Evolutionary conservation across 2,888 invertebrate genomes (phyloP).

Genomic region (Epirrhoe alternata): DNA sequence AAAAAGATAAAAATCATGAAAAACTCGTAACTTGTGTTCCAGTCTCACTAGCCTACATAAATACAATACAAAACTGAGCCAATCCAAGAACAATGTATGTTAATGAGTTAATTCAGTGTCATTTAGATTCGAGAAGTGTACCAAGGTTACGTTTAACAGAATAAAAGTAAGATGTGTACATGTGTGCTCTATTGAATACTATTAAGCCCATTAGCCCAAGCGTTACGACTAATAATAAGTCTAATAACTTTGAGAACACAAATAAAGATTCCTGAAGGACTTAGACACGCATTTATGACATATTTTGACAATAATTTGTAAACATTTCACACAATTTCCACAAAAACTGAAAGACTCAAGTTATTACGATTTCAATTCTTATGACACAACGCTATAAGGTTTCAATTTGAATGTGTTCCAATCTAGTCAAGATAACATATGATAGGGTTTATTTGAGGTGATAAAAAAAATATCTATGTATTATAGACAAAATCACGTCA

Average conservation of each 20-base stretch:
- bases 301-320: too few species aligned
- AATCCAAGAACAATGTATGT: background rate
- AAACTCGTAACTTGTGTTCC: too few species aligned
- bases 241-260: too few species aligned
- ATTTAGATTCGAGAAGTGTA: background rate
- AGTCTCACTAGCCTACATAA: too few species aligned
- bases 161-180: background rate
- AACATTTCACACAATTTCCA: too few species aligned
- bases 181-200: background rate
- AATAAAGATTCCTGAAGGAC: too few species aligned
- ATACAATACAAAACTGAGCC: background rate
- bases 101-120: background rate
- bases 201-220: too few species aligned
- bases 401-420: background rate
- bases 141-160: background rate
- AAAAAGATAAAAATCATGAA: too few species aligned
- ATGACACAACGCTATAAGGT: background rate
- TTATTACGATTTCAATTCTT: background rate
- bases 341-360: too few species aligned
- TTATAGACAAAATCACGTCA: background rate
- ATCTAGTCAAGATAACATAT: slow-evolving; percentile 15
- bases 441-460: slow-evolving; percentile 7
- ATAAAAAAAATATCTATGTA: slow-evolving; percentile 3
- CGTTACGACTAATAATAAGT: too few species aligned
- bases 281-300: too few species aligned